These are phyloP conservation scores for Orthosia cruda DNA, from an alignment of 2,888 invertebrate genomes.

Conservation along the genomic window DNA sequence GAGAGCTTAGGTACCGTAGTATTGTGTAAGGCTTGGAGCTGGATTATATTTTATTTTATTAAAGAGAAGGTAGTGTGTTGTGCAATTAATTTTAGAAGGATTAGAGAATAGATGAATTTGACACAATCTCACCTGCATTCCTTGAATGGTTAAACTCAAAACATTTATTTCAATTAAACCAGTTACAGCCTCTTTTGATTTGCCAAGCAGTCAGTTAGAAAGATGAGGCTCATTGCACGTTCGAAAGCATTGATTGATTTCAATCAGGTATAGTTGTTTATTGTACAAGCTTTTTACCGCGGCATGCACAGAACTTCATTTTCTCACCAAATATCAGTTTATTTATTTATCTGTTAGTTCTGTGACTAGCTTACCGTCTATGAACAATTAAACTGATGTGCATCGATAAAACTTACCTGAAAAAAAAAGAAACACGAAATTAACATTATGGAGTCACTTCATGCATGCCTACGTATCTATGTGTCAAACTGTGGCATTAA, in stretches of 20 bases:
- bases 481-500: too few relatives aligned
- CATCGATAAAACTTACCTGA: conserved; percentile 40
- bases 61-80: background rate
- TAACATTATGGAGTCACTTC: conserved; percentile 2
- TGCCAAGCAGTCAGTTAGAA: background rate
- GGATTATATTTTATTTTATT: background rate
- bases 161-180: too few relatives aligned
- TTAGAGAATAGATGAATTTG: too few relatives aligned
- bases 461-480: too few relatives aligned
- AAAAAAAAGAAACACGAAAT: conserved; percentile 29
- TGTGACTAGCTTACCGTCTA: too few relatives aligned
- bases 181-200: too few relatives aligned
- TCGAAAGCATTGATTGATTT: too few relatives aligned
- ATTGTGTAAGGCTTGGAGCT: background rate
- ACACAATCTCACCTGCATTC: too few relatives aligned
- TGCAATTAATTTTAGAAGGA: background rate
- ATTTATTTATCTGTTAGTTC: background rate
- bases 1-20: conserved; percentile 3
- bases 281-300: too few relatives aligned
- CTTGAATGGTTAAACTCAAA: too few relatives aligned
- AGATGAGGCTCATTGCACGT: background rate
- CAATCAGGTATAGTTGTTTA: background rate
- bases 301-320: too few relatives aligned
- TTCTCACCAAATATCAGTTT: background rate
- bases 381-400: too few relatives aligned